Evolutionary conservation across 2,797 vertebrate genomes (phyloP).

Genomic region (Onychomys arenicola): DNA sequence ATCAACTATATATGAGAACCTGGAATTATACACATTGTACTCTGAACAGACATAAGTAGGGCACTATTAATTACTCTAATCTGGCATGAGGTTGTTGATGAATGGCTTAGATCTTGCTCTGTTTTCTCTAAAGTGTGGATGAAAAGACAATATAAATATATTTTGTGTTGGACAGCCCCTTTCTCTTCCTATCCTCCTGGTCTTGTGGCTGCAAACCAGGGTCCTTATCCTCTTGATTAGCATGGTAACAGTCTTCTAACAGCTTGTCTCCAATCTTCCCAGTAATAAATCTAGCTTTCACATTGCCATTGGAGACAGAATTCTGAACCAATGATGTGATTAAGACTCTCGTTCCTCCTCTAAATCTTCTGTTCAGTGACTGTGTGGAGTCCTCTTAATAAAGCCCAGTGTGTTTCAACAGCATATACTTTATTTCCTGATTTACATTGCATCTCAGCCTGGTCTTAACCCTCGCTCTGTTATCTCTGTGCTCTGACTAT

Average conservation of each 20-base stretch:
- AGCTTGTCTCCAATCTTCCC: neutral
- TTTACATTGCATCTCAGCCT: neutral
- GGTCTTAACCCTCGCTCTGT: too few relatives aligned
- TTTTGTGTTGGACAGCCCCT: too few relatives aligned
- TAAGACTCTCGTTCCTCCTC: neutral
- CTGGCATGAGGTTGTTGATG: neutral
- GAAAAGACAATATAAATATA: fast-evolving
- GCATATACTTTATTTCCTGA: neutral
- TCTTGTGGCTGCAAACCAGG: neutral
- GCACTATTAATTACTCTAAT: neutral
- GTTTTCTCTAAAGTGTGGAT: neutral
- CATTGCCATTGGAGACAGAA: neutral
- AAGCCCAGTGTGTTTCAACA: neutral
- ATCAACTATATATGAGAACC: neutral
- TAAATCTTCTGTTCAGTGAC: neutral
- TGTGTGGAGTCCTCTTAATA: neutral
- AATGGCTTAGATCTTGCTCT: neutral
- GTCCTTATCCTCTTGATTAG: neutral
- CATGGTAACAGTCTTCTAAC: neutral
- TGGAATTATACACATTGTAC: too few relatives aligned
- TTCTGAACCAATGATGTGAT: neutral
- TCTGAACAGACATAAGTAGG: neutral
- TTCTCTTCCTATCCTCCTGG: neutral
- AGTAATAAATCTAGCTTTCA: neutral
- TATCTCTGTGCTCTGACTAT: neutral